Evolutionary conservation across 2,113 vertebrate species (phyloP).

Genomic region (Centropus bengalensis): DNA sequence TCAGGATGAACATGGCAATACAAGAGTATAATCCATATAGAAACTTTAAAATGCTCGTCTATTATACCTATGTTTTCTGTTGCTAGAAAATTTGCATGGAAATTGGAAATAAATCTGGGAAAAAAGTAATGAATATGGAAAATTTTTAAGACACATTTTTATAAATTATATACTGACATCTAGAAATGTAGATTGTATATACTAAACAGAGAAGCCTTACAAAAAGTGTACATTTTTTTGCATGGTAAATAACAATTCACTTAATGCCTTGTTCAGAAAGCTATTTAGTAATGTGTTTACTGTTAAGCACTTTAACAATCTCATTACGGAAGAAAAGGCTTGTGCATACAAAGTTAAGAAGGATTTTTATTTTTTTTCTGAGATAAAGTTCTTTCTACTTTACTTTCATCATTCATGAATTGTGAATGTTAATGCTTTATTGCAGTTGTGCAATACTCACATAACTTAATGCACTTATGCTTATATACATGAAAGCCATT

Average conservation of each 20-base stretch:
- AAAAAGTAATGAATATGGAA: background rate
- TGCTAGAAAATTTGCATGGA: background rate
- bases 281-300: background rate
- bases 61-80: background rate
- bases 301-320: background rate
- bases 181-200: background rate
- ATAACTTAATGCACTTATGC: background rate
- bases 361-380: background rate
- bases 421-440: background rate
- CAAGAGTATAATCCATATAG: background rate
- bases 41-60: background rate
- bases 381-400: background rate
- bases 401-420: background rate
- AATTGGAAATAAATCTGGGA: background rate
- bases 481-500: background rate
- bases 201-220: background rate
- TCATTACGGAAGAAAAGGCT: background rate
- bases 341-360: background rate
- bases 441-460: background rate
- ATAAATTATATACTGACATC: background rate
- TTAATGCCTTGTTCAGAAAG: background rate
- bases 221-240: background rate
- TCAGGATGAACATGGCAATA: background rate
- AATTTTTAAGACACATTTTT: background rate
- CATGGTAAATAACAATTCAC: background rate